Evolutionary conservation across 2,888 invertebrate species (phyloP).

Genomic region (Tipula confusa): DNA sequence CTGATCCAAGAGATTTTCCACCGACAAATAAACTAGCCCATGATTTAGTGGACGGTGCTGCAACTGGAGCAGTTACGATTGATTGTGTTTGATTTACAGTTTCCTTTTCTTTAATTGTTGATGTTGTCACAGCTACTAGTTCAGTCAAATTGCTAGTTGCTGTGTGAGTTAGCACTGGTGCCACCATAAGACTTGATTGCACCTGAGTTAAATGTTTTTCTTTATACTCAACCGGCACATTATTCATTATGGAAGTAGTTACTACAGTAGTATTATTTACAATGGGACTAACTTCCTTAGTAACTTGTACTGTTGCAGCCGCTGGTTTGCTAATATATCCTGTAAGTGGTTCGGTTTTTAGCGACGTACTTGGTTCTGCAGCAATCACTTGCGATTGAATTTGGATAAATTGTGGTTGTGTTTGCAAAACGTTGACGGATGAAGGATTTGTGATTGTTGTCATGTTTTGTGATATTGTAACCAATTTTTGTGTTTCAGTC

Average conservation of each 20-base stretch:
- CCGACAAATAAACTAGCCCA: slow-evolving; percentile 64
- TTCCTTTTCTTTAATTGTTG: slow-evolving; percentile 40
- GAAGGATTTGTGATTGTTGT: neutral
- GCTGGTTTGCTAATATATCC: neutral
- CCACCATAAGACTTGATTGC: slow-evolving; percentile 51
- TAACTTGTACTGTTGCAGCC: neutral
- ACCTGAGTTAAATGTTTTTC: slow-evolving; percentile 51
- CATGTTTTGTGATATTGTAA: slow-evolving; percentile 15
- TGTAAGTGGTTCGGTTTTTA: neutral
- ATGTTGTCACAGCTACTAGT: slow-evolving; percentile 51
- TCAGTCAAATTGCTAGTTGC: slow-evolving; percentile 45
- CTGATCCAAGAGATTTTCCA: slow-evolving; percentile 39
- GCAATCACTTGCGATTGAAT: neutral
- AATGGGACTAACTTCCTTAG: neutral
- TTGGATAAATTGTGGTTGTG: neutral
- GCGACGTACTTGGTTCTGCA: neutral
- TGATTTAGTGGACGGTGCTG: slow-evolving; percentile 46
- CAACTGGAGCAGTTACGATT: neutral
- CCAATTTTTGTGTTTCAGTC: slow-evolving; percentile 8
- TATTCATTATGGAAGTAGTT: slow-evolving; percentile 47
- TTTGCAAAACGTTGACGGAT: neutral
- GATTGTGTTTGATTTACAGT: neutral
- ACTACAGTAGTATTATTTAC: slow-evolving; percentile 42
- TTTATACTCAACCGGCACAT: slow-evolving; percentile 44
- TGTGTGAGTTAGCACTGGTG: slow-evolving; percentile 42